A percentile compares a stretch with the other conserved stretches of the same genome.
Conservation (phyloP, 1,140 invertebrate genomes). For the Grapholita molesta region DNA sequence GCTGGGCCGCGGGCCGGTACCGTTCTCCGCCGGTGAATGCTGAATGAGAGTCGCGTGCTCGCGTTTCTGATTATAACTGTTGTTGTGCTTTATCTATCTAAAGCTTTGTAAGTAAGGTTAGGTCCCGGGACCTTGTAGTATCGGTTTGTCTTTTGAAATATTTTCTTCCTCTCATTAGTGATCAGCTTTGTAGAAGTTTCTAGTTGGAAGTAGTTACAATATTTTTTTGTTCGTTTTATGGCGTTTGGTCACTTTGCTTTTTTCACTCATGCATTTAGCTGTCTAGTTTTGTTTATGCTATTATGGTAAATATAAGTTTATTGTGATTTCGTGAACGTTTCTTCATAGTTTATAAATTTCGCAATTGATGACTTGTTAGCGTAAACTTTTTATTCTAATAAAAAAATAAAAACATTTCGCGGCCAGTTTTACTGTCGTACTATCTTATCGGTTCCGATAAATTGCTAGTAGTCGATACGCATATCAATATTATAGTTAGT, state of each 20-base stretch:
- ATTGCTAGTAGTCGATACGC: conserved; percentile 64
- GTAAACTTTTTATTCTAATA: neutral
- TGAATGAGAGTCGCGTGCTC: conserved; percentile 43
- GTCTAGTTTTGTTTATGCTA: too few species aligned
- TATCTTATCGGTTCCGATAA: conserved; percentile 71
- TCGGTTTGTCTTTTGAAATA: too few species aligned
- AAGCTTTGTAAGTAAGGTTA: neutral
- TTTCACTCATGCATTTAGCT: too few species aligned
- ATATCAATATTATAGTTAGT: conserved; percentile 57
- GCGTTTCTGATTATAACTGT: conserved; percentile 33
- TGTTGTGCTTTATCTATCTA: conserved; percentile 15
- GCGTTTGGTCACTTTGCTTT: too few species aligned
- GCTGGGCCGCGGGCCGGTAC: conserved; percentile 36
- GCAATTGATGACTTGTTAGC: neutral
- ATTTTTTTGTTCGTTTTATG: too few species aligned
- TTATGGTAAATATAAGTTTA: too few species aligned
- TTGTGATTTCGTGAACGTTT: too few species aligned
- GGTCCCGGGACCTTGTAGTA: neutral
- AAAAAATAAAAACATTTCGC: neutral
- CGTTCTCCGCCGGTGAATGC: conserved; percentile 32
- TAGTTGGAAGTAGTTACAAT: too few species aligned
- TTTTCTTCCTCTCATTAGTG: too few species aligned
- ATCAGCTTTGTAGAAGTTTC: too few species aligned
- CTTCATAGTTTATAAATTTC: too few species aligned
- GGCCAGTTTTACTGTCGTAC: conserved; percentile 27